Evolutionary conservation across 2,797 vertebrate species (phyloP).

Genomic region (Chaetodon trifasciatus): DNA sequence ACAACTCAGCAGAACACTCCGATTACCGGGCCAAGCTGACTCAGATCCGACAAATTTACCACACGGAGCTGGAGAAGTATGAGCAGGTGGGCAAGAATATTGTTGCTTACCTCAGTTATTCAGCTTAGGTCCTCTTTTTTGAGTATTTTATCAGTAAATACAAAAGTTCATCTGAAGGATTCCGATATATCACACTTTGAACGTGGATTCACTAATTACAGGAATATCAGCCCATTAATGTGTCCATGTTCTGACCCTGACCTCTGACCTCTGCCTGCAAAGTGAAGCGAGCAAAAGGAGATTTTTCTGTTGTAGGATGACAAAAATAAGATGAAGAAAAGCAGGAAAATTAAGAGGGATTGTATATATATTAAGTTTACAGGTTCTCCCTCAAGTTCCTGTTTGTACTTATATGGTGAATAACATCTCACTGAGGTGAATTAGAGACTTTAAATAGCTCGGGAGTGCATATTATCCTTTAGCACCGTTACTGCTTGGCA

Average conservation of each 20-base stretch:
- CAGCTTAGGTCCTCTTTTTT: background rate
- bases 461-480: conserved; percentile 7
- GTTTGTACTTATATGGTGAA: background rate
- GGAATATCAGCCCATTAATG: background rate
- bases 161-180: conserved; percentile 3
- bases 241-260: conserved; percentile 11
- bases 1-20: conserved; percentile 97
- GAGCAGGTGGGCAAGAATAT: conserved; percentile 90
- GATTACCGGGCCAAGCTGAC: conserved; percentile 98
- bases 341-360: background rate
- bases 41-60: conserved; percentile 99
- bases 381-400: background rate
- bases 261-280: conserved; percentile 13
- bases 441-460: conserved; percentile 8
- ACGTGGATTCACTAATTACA: background rate
- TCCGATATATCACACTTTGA: background rate
- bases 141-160: conserved; percentile 20
- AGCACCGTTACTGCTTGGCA: background rate
- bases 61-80: conserved; percentile 99
- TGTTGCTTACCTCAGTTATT: background rate
- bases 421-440: background rate
- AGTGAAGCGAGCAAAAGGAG: background rate
- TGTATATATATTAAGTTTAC: background rate
- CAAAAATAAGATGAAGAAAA: background rate
- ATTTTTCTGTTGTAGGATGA: background rate